Conservation (phyloP, 2,113 vertebrate genomes). For the Thunnus maccoyii region DNA sequence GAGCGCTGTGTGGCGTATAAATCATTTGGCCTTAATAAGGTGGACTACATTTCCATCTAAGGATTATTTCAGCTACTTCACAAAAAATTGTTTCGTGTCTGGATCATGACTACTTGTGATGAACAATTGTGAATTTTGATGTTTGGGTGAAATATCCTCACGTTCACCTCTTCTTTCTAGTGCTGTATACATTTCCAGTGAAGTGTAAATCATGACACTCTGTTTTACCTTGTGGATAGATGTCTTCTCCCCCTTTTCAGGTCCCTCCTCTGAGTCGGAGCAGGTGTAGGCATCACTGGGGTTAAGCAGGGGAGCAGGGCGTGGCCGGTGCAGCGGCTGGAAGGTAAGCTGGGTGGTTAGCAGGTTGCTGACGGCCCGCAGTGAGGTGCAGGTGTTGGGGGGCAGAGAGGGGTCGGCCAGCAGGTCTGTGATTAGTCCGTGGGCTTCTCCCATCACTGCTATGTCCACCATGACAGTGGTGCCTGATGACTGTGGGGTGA, state of each 20-base stretch:
- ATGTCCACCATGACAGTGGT: slow-evolving; percentile 97
- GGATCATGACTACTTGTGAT: slow-evolving; percentile 31
- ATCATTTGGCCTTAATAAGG: slow-evolving; percentile 70
- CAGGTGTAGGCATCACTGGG: slow-evolving; percentile 91
- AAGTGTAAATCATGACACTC: slow-evolving; percentile 19
- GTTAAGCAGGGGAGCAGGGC: slow-evolving; percentile 87
- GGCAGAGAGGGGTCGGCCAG: slow-evolving; percentile 95
- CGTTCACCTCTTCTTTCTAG: slow-evolving; percentile 23
- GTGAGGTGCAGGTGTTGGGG: slow-evolving; percentile 92
- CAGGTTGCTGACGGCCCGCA: slow-evolving; percentile 96
- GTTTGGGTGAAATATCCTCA: slow-evolving; percentile 19
- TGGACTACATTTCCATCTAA: slow-evolving; percentile 54
- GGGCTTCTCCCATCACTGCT: slow-evolving; percentile 98
- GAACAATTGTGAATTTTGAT: slow-evolving; percentile 45
- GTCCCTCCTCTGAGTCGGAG: slow-evolving; percentile 94
- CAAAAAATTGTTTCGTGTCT: slow-evolving; percentile 38
- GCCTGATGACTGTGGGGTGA: slow-evolving; percentile 89
- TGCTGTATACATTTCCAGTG: neutral
- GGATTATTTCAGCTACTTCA: slow-evolving; percentile 53
- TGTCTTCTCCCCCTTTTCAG: slow-evolving; percentile 93
- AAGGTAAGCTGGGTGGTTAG: slow-evolving; percentile 96
- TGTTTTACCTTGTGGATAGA: slow-evolving; percentile 92
- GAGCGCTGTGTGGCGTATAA: slow-evolving; percentile 57
- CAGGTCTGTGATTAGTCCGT: slow-evolving; percentile 96
- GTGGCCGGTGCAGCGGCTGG: slow-evolving; percentile 92